Base-by-base conservation (phyloP, 2,888 invertebrate genomes). In the Leptura quadrifasciata region DNA sequence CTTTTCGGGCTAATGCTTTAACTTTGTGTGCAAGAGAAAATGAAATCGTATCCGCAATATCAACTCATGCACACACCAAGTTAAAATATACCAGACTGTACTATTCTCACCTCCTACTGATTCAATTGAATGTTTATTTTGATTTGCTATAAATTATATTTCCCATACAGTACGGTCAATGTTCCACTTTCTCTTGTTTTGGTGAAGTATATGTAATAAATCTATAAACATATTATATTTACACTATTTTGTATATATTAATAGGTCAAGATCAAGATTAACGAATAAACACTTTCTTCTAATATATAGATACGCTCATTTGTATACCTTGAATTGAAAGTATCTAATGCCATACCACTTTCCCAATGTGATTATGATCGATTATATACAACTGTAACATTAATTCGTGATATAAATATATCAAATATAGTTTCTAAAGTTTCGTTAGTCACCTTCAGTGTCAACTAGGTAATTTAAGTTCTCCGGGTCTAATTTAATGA, bases 251-350 rank as follows among this genome's bases (percentile, higher is more conserved):
- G 47, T n/a, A 3, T 4, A n/a, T 4, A 1, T 10, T 52, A 21
- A 69, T 35, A 58, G 69, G 69, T 60, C 69, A 69, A 69, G 69
- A 58, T 58, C 69, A 69, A 69, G 47, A 47, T 47, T 47, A 47
- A 47, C 17, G 15, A n/a, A 47, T 15, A 47, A 47, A 12, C n/a
- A 47, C n/a, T 47, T 47, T 47, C 47, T 47, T 47, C 39, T 39
- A 12, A 39, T 39, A 39, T 5, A 4, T 47, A 39, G 39, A 2
- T 39, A 39, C 12, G 39, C 2, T 39, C 6, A 10, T 39, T 39
- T 39, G 12, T 12, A 12, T 39, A 15, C 39, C 15, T 39, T 15
- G 39, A 39, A 15, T 39, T 39, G 12, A 2, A 2, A 12, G 39
- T 39, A 39, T 39, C 39, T 39, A n/a, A 39, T 39, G 15, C 3